These are phyloP conservation scores for Euzetes globulus DNA, from an alignment of 2,888 invertebrate species.

Conservation along the genomic window DNA sequence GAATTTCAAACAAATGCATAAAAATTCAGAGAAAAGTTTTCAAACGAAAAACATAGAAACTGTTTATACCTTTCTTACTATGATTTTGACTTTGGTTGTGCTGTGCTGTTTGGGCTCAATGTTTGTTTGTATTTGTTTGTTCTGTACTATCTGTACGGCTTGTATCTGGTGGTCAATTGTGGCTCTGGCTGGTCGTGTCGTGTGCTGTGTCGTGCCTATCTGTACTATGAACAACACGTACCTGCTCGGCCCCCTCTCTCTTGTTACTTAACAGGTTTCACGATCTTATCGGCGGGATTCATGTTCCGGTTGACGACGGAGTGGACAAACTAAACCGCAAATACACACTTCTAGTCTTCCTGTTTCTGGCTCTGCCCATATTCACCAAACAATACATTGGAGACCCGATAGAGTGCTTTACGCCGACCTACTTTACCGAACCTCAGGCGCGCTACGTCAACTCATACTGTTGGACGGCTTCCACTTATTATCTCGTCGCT, in stretches of 20 bases:
- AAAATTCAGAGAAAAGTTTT: too few relatives aligned
- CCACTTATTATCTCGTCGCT: conserved; percentile 47
- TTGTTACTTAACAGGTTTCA: conserved; percentile 41
- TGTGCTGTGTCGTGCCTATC: background rate
- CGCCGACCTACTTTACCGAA: conserved; percentile 47
- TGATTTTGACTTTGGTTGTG: background rate
- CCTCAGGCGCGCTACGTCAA: conserved; percentile 46
- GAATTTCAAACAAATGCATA: background rate
- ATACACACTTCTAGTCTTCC: conserved; percentile 48
- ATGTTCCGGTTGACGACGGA: conserved; percentile 48
- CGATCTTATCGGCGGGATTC: conserved; percentile 45
- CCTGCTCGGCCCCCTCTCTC: conserved; percentile 21
- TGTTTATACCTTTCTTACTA: background rate
- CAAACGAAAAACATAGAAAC: background rate
- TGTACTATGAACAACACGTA: background rate
- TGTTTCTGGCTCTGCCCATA: conserved; percentile 48
- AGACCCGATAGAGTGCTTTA: conserved; percentile 50
- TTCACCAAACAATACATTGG: conserved; percentile 51
- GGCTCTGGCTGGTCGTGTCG: conserved; percentile 20
- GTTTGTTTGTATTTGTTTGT: conserved; percentile 22
- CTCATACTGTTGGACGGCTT: conserved; percentile 48
- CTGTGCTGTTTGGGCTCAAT: conserved; percentile 3
- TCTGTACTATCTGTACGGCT: background rate
- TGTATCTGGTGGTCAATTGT: background rate
- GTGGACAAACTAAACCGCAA: conserved; percentile 50